Conservation (phyloP, 2,797 vertebrate species). For the Atherinosoma microstoma region DNA sequence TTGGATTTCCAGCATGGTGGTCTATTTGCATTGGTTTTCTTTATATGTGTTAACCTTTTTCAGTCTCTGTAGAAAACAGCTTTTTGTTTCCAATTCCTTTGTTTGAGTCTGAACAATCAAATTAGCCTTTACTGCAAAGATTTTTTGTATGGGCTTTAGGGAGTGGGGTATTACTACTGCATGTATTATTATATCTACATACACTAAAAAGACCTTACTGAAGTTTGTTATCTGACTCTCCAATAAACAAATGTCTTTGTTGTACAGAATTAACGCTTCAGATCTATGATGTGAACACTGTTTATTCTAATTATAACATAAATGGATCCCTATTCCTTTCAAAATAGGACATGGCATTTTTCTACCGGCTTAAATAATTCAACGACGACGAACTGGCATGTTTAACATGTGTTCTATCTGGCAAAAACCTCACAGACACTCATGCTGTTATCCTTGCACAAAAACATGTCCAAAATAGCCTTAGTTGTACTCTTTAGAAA, state of each 20-base stretch:
- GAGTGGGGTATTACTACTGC: too few relatives aligned
- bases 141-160: rapidly evolving
- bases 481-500: constrained; percentile 51
- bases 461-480: constrained; percentile 58
- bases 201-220: neutral
- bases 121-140: too few relatives aligned
- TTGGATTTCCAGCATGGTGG: too few relatives aligned
- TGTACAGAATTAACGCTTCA: neutral
- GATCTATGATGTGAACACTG: neutral
- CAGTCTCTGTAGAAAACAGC: too few relatives aligned
- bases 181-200: neutral
- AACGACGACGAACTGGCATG: constrained; percentile 21
- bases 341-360: constrained; percentile 29
- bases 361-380: constrained; percentile 48
- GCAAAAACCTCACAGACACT: constrained; percentile 27
- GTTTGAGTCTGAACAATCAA: too few relatives aligned
- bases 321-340: constrained; percentile 14
- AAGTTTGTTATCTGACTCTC: neutral
- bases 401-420: constrained; percentile 45
- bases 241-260: neutral
- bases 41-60: too few relatives aligned
- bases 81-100: too few relatives aligned
- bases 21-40: too few relatives aligned
- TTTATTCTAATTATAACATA: constrained; percentile 16
- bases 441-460: constrained; percentile 29